Evolutionary conservation across 2,797 vertebrate genomes (phyloP), one percentile per base, ranked within the genome.

Genomic region (Sciurus carolinensis): DNA sequence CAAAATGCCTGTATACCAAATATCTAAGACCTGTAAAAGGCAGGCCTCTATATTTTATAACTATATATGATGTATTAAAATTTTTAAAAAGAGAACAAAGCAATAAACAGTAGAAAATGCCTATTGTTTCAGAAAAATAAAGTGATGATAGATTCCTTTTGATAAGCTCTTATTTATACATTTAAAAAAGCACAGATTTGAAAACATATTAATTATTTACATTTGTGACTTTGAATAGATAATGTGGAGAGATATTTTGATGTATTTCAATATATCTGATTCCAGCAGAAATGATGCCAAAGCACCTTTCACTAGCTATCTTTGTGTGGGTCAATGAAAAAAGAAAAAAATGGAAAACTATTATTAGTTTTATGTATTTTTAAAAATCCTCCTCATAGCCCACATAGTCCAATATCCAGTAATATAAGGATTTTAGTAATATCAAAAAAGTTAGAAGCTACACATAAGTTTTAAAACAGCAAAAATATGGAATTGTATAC

Each of bases 261-360:
- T 57, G 33, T 30, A 73, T 54, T 83, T 79, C 79, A 39, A 69
- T 54, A 44, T 26, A 84, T 64, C 33, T 52, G 36, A 62, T 85
- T 87, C 52, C 90, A 85, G 44, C 42, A 94, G 77, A 95, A 87
- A 87, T 81, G 33, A 90, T 42, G 39, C 50, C 81, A 87, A 94
- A 84, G 4, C 62, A 33, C 59, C 26, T 57, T 79, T 76, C 44
- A 91, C 69, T 66, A 88, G 8, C 24, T 95, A 42, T 79, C 66
- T 87, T 80, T 88, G 33, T 72, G 44, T 72, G 33, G 7, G 30
- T 42, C 44, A 81, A 72, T 26, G 13, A 52, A 87, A 67, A 83
- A 92, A 90, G 44, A 47, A 39, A 73, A 90, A 93, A 93, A 52
- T 8, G 39, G 17, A 87, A 86, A 1, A 76, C 57, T 28, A 83